phyloP scores from a whole-genome alignment of 2,797 vertebrate species.

The Malurus splendens region DNA sequence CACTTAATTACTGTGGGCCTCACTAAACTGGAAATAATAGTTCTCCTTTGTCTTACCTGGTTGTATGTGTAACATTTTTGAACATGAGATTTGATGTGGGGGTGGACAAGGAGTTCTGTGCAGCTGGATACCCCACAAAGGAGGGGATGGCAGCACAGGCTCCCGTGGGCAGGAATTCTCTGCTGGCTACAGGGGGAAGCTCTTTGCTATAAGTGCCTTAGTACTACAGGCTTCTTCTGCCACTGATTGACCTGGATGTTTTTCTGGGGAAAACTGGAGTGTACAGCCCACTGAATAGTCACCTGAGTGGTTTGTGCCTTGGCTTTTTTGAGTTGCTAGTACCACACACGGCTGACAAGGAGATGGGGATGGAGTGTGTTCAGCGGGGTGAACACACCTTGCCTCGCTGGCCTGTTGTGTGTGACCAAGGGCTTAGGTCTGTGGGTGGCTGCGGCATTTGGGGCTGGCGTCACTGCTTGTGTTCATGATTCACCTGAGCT shows the following conservation, averaged over 20 bases:
- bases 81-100: neutral
- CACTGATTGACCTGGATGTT: neutral
- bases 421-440: constrained; percentile 11
- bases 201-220: neutral
- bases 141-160: neutral
- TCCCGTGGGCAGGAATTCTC: neutral
- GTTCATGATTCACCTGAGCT: constrained; percentile 43
- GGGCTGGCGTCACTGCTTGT: constrained; percentile 13
- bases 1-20: neutral
- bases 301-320: neutral
- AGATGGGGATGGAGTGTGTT: neutral
- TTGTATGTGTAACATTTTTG: neutral
- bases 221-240: neutral
- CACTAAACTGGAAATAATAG: neutral
- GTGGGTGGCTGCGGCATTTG: constrained; percentile 42
- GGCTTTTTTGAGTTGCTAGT: neutral
- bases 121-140: neutral
- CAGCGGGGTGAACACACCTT: neutral
- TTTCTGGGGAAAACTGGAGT: neutral
- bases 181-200: neutral
- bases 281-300: rapidly evolving
- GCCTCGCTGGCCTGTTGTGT: neutral
- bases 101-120: neutral
- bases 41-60: neutral
- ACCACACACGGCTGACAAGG: neutral